These are phyloP conservation scores for Microchirus variegatus DNA, from an alignment of 2,797 vertebrate genomes.

Conservation along the genomic window DNA sequence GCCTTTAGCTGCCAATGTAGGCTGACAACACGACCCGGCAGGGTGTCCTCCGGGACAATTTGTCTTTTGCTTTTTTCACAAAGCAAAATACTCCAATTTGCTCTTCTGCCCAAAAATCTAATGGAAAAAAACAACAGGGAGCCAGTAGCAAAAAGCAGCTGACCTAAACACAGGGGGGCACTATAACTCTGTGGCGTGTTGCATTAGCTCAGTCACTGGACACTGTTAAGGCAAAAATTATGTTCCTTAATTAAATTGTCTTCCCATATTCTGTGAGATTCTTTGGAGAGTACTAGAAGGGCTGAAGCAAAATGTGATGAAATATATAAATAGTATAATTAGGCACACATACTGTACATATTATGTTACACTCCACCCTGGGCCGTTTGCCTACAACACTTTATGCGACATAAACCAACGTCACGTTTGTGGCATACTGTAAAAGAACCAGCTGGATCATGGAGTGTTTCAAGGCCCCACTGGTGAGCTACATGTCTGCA, in stretches of 20 bases:
- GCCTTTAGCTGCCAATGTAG: neutral
- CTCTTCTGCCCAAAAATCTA: slow-evolving; percentile 40
- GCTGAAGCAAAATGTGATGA: slow-evolving; percentile 14
- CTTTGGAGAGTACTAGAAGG: slow-evolving; percentile 1
- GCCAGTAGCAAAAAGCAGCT: slow-evolving; percentile 53
- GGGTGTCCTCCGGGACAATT: slow-evolving; percentile 6
- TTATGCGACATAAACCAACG: neutral
- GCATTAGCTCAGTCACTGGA: slow-evolving; percentile 14
- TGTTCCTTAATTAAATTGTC: slow-evolving; percentile 43
- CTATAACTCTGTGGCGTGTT: slow-evolving; percentile 46
- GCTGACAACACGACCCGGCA: neutral
- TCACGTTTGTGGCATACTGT: slow-evolving; percentile 20
- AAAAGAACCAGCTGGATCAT: slow-evolving; percentile 22
- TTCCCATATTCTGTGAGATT: slow-evolving; percentile 18
- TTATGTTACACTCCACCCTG: neutral
- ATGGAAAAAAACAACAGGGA: slow-evolving; percentile 30
- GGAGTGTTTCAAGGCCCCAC: slow-evolving; percentile 27
- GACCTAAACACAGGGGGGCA: slow-evolving; percentile 59
- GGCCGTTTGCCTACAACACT: slow-evolving; percentile 16
- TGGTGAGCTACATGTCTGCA: slow-evolving; percentile 42
- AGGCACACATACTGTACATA: neutral
- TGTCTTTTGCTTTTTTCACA: neutral
- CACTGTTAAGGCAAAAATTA: slow-evolving; percentile 24
- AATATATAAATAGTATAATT: slow-evolving; percentile 5
- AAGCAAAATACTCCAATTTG: slow-evolving; percentile 24